phyloP scores from a whole-genome alignment of 2,113 vertebrate genomes.

The Grammomys dolichurus region DNA sequence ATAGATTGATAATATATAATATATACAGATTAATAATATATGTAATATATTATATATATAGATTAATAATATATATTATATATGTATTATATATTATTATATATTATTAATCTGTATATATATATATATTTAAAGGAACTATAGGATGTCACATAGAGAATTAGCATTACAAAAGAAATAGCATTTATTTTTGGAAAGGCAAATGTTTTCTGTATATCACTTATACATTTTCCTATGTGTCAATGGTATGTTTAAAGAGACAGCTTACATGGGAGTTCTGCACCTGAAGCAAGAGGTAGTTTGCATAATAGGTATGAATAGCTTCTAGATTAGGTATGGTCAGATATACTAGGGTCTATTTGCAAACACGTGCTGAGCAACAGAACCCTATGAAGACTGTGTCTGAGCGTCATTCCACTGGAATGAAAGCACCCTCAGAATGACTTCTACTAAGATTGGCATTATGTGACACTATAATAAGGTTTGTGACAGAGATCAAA shows the following conservation, averaged over 20 bases:
- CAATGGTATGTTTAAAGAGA: not conserved
- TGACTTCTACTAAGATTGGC: not conserved
- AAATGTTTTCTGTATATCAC: not conserved
- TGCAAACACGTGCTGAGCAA: not conserved
- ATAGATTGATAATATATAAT: too few species aligned
- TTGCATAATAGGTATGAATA: too few species aligned
- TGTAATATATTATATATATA: too few species aligned
- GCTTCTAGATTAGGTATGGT: not conserved
- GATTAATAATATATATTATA: too few species aligned
- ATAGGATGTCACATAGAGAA: slow-evolving; percentile 59
- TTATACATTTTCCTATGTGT: not conserved
- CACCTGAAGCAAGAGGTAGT: not conserved
- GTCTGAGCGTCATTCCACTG: not conserved
- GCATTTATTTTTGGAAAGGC: slow-evolving; percentile 63
- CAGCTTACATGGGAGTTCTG: not conserved
- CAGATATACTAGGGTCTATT: not conserved
- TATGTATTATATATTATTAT: too few species aligned
- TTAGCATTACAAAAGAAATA: slow-evolving; percentile 66
- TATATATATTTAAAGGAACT: slow-evolving; percentile 61
- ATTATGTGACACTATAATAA: not conserved
- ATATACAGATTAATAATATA: too few species aligned
- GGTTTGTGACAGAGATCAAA: not conserved
- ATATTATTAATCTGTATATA: too few species aligned
- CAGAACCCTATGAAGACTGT: not conserved
- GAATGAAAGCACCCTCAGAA: not conserved